Evolutionary conservation across 2,797 vertebrate genomes (phyloP).

Genomic region (Phrynocephalus vlangalii): DNA sequence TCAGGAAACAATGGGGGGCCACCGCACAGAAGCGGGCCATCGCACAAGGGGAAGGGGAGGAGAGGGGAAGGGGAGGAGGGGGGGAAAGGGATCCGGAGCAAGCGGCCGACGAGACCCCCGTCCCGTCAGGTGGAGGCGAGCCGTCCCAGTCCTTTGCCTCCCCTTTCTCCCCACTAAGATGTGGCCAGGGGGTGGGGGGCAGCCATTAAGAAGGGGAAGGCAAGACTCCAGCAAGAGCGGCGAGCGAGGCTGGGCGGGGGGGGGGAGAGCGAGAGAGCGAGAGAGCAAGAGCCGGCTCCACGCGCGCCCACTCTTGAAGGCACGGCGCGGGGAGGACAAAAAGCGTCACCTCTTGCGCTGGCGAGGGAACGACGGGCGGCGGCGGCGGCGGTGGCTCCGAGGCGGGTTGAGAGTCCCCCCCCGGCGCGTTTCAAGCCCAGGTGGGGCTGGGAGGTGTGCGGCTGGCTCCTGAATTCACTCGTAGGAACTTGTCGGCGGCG

Average conservation of each 20-base stretch:
- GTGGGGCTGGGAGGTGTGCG: background rate
- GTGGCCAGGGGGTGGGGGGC: too few relatives aligned
- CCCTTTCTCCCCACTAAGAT: too few relatives aligned
- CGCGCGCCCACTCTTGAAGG: background rate
- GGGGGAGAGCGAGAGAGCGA: too few relatives aligned
- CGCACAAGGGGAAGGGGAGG: too few relatives aligned
- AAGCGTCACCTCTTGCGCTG: background rate
- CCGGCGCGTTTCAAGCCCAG: background rate
- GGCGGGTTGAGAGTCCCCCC: background rate
- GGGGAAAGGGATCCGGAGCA: background rate
- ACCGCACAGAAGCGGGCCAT: background rate
- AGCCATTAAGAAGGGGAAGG: too few relatives aligned
- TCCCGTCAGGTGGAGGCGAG: too few relatives aligned
- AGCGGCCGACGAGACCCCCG: too few relatives aligned
- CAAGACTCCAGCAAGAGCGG: too few relatives aligned
- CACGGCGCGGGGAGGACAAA: slow-evolving; percentile 1
- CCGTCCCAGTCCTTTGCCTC: too few relatives aligned
- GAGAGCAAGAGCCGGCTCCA: too few relatives aligned
- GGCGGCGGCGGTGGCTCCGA: background rate
- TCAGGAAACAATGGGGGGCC: background rate
- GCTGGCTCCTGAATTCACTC: background rate
- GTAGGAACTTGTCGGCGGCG: background rate
- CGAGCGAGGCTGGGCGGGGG: background rate
- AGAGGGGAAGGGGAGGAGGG: too few relatives aligned
- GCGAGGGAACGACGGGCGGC: background rate